phyloP scores from a whole-genome alignment of 2,888 invertebrate genomes.

The Eristalis arbustorum region DNA sequence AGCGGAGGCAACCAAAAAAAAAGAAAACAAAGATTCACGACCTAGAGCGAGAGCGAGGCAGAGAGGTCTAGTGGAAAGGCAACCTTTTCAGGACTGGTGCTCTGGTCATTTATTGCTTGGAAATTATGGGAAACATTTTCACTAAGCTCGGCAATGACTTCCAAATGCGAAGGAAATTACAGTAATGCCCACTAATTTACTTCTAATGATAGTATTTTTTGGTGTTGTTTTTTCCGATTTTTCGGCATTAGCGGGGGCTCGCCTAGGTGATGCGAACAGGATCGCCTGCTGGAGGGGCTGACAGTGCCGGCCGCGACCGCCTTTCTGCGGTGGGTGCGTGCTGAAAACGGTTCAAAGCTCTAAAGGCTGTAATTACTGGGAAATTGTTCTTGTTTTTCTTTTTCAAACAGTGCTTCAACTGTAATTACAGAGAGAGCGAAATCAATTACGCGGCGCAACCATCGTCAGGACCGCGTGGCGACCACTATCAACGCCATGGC shows the following conservation, averaged over 20 bases:
- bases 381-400: slow-evolving; percentile 44
- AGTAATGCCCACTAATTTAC: slow-evolving; percentile 70
- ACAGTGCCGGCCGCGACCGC: background rate
- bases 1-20: background rate
- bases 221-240: slow-evolving; percentile 1
- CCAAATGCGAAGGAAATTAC: slow-evolving; percentile 70
- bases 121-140: slow-evolving; percentile 68
- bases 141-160: slow-evolving; percentile 70
- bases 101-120: slow-evolving; percentile 68
- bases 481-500: slow-evolving; percentile 1
- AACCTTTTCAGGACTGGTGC: slow-evolving; percentile 27
- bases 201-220: slow-evolving; percentile 69
- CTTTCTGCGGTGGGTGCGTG: slow-evolving; percentile 40
- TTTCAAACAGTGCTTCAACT: background rate
- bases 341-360: slow-evolving; percentile 54
- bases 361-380: slow-evolving; percentile 54
- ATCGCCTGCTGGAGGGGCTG: background rate
- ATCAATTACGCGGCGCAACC: slow-evolving; percentile 61
- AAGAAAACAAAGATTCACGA: background rate
- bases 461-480: slow-evolving; percentile 22
- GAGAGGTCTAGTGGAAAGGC: background rate
- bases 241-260: slow-evolving; percentile 1
- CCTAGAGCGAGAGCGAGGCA: background rate
- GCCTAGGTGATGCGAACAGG: slow-evolving; percentile 5
- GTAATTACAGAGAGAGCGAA: slow-evolving; percentile 57